Conservation (phyloP, 2,888 invertebrate species). For the Lucinisca nassula region DNA sequence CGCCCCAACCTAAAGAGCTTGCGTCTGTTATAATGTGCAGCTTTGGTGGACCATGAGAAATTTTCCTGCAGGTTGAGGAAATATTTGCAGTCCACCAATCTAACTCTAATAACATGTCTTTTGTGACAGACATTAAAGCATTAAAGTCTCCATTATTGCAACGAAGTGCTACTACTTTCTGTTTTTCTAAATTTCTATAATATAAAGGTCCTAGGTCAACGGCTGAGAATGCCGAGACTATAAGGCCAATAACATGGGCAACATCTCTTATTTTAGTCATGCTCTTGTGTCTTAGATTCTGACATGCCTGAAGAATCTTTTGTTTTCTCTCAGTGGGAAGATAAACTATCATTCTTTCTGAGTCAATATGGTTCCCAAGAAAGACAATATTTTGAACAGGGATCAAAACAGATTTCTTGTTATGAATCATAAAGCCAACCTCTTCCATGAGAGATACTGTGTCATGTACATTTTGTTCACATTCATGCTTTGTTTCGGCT, state of each 20-base stretch:
- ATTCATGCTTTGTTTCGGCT: background rate
- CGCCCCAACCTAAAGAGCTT: constrained; percentile 18
- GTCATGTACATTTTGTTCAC: constrained; percentile 3
- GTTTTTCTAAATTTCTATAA: background rate
- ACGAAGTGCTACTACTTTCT: background rate
- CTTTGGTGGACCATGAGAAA: constrained; percentile 4
- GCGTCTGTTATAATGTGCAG: constrained; percentile 6
- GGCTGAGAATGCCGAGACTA: constrained; percentile 20
- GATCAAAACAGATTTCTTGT: too few relatives aligned
- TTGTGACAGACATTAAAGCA: background rate
- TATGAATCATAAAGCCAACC: too few relatives aligned
- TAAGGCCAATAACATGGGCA: constrained; percentile 10
- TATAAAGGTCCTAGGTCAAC: constrained; percentile 22
- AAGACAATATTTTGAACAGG: too few relatives aligned
- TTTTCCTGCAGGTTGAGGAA: background rate
- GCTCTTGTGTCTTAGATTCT: too few relatives aligned
- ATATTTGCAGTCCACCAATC: constrained; percentile 27
- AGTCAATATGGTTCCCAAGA: too few relatives aligned
- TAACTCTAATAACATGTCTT: constrained; percentile 7
- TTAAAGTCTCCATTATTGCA: background rate
- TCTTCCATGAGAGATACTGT: too few relatives aligned
- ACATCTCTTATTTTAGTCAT: too few relatives aligned
- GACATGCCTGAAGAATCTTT: too few relatives aligned
- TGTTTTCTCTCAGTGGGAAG: too few relatives aligned
- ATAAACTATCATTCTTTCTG: too few relatives aligned